phyloP scores from a whole-genome alignment of 1,140 invertebrate genomes.

The Meloidogyne hapla region DNA sequence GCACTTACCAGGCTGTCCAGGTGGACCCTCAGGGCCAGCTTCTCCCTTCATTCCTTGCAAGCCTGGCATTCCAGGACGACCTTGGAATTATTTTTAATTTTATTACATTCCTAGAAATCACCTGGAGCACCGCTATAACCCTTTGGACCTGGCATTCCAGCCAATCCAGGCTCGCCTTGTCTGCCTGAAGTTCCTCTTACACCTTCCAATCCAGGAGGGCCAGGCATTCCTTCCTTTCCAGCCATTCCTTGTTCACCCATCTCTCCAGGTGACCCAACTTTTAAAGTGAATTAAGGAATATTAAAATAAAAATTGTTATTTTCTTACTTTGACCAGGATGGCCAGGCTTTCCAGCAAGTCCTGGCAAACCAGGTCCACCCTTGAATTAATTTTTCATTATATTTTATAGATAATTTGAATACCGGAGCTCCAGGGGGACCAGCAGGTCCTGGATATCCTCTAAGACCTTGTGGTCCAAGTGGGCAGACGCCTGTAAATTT shows the following conservation, averaged over 20 bases:
- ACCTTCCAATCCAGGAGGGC: not conserved
- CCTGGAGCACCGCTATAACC: slow-evolving; percentile 20
- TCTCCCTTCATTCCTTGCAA: slow-evolving; percentile 3
- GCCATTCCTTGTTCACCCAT: not conserved
- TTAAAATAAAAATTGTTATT: not conserved
- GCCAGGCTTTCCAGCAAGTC: slow-evolving; percentile 14
- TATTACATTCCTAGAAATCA: not conserved
- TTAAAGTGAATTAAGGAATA: not conserved
- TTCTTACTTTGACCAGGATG: not conserved
- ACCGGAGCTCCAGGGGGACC: slow-evolving; percentile 11
- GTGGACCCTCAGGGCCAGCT: not conserved
- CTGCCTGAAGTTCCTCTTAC: not conserved
- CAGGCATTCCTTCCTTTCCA: slow-evolving; percentile 6
- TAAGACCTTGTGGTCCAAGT: slow-evolving; percentile 9
- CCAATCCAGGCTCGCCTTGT: slow-evolving; percentile 4
- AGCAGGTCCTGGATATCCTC: slow-evolving; percentile 17
- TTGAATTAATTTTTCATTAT: slow-evolving; percentile 1
- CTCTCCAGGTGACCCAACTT: slow-evolving; percentile 4
- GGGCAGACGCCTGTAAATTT: not conserved
- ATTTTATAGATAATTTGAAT: not conserved
- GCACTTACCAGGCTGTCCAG: not conserved
- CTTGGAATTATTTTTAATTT: not conserved
- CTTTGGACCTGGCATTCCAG: slow-evolving; percentile 11
- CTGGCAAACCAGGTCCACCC: not conserved
- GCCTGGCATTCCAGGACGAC: slow-evolving; percentile 6